A percentile compares a stretch with the other conserved stretches of the same genome.
Conservation (phyloP, 2,113 vertebrate species). For the Caloenas nicobarica region DNA sequence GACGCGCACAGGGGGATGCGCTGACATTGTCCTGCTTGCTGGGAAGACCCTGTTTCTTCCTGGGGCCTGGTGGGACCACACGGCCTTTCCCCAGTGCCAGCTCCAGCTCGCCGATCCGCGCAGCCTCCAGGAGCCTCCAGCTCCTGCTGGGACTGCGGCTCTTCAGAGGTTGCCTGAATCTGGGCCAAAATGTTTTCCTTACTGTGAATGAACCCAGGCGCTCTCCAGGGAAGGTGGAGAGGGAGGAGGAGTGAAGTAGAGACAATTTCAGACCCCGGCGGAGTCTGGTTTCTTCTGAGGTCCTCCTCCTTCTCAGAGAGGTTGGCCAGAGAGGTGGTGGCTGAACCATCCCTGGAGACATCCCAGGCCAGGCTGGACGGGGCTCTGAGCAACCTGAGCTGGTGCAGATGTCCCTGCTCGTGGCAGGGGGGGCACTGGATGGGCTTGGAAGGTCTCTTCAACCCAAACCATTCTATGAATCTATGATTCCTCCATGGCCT, state of each 20-base stretch:
- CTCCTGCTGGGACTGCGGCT: neutral
- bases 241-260: neutral
- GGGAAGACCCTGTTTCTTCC: rapidly evolving
- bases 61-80: neutral
- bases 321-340: no score
- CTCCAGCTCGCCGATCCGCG: rapidly evolving
- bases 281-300: neutral
- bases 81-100: rapidly evolving
- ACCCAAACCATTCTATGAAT: no score
- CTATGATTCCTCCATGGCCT: neutral
- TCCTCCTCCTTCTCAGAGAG: neutral
- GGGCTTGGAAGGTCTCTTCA: no score
- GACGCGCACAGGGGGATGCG: rapidly evolving
- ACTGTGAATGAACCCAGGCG: neutral
- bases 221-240: neutral
- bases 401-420: no score
- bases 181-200: neutral
- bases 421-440: no score
- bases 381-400: no score
- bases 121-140: neutral
- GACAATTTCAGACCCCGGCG: neutral
- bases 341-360: no score
- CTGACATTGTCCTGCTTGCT: rapidly evolving
- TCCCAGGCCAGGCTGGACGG: no score
- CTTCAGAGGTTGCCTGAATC: neutral